A percentile compares a stretch with the other conserved stretches of the same genome.
Evolutionary conservation across 2,888 invertebrate species (phyloP).

Genomic region (Lepeophtheirus nordmannii): DNA sequence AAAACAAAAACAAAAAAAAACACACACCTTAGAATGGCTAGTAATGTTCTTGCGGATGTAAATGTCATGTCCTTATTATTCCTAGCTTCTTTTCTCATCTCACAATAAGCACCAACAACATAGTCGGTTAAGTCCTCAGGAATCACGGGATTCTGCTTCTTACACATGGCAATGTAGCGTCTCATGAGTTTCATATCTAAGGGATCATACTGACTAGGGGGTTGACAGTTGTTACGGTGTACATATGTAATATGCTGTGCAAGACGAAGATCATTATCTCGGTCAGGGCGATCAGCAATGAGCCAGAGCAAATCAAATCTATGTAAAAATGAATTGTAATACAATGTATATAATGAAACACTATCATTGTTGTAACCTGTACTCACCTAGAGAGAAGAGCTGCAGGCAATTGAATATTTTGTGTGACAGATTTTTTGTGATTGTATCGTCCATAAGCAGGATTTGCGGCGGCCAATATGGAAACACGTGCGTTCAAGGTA

Average conservation of each 20-base stretch:
- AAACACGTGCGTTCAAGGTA: conserved; percentile 86
- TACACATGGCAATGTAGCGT: conserved; percentile 78
- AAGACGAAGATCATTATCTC: conserved; percentile 51
- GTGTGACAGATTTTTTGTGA: conserved; percentile 80
- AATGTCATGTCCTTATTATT: conserved; percentile 58
- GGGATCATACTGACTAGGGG: conserved; percentile 53
- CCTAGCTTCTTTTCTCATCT: conserved; percentile 60
- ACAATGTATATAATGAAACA: neutral
- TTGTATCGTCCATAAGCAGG: conserved; percentile 97
- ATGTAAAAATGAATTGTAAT: neutral
- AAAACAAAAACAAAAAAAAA: no score
- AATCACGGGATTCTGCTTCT: conserved; percentile 60
- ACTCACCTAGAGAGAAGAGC: conserved; percentile 66
- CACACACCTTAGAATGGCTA: conserved; percentile 63
- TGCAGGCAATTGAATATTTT: conserved; percentile 94
- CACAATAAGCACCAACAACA: conserved; percentile 53
- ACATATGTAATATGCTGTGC: conserved; percentile 97
- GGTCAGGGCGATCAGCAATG: conserved; percentile 59
- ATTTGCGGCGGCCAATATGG: conserved; percentile 96
- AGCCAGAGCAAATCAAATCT: conserved; percentile 84
- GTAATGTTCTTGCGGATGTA: conserved; percentile 85
- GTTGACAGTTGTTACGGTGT: conserved; percentile 77
- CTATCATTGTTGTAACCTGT: neutral
- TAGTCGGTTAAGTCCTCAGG: conserved; percentile 72
- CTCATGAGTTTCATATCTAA: conserved; percentile 84